Base-by-base conservation (phyloP, 2,888 invertebrate genomes). In the Brenthis hecate region DNA sequence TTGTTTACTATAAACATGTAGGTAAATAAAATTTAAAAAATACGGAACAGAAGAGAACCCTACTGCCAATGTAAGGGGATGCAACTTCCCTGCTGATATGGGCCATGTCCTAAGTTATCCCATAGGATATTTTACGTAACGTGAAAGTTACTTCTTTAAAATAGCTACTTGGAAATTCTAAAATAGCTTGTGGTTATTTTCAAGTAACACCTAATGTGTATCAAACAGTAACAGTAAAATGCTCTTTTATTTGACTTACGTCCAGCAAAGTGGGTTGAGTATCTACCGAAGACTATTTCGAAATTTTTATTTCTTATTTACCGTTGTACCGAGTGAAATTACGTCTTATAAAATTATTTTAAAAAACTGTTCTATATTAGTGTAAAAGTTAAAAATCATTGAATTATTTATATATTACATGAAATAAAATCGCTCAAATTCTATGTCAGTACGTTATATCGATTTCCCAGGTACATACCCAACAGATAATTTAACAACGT, bases 181-280 rank as follows among this genome's bases (percentile, higher is more conserved):
- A 61, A 32, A 13, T 50, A 16, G 50, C 16, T 3, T 13, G 13
- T 16, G 32, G 28, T 13, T 13, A 36, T 51, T 61, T 16, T 6
- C n/a, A 36, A 61, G 61, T 32, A 51, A 61, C 28, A 5, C 28
- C 4, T 28, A 5, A 28, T 28, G 28, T 28, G 28, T 51, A 23
- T 36, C 50, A 51, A 61, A 32, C 51, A 61, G 32, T 61, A 51
- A 61, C 51, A 61, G 61, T 51, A 51, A 32, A 61, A 16, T 51
- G 61, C 51, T 50, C 61, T 61, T 61, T 51, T 50, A 61, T 61
- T 61, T 51, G 51, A 61, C 51, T 51, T 32, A 13, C 61, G 32
- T 28, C 51, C 32, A 51, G 51, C 61, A 51, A 61, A 61, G 61
- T 51, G 61, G 61, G 32, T 6, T 6, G 51, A 61, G 61, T 28